Base-by-base conservation (phyloP, 2,797 vertebrate species). In the Lithobates pipiens region DNA sequence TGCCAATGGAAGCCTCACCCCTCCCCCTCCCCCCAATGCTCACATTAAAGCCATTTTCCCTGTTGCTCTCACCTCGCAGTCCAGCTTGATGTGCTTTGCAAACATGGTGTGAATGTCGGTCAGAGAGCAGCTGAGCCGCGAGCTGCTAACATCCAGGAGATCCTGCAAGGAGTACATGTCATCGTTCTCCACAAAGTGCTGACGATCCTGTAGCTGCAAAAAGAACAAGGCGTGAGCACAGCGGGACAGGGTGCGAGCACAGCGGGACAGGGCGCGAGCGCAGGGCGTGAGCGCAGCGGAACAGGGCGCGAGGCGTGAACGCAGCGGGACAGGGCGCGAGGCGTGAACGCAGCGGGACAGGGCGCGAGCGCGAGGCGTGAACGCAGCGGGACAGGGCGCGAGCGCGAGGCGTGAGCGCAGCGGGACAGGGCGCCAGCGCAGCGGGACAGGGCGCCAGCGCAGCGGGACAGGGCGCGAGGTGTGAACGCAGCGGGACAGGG, bases 141-240 rank as follows among this genome's bases (percentile, higher is more conserved):
- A 98, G 0, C 94, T 95, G 84, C 95, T 96, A 6, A 97, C 95
- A 72, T 99, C 98, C 0, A 99, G 94, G 83, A 99, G 93, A 92
- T 99, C 98, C 94, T 99, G 98, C 68, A 99, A 93, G 0, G 97
- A 99, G 93, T 99, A 99, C 98, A 99, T 99, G 92, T 99, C 98
- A 0, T 98, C 97, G 0, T 99, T 99, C 93, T 99, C 98, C 91
- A 99, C 98, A 88, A 99, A 99, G 91, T 99, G 98, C 94, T 99
- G 98, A 5, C 98, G 95, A 82, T 99, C 97, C 89, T 99, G 98
- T 84, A 99, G 95, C 98, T 99, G 92, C 1, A 11, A 70, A 75
- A 3, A 9, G 46, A 74, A 73, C 4, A 65, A 3, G 9, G 18
- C 5, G 16, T 29, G 44, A 61, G 54, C 21, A 61, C 54, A 61